These are phyloP conservation scores for Drosophila histrio DNA, from an alignment of 2,888 invertebrate species.

Conservation along the genomic window DNA sequence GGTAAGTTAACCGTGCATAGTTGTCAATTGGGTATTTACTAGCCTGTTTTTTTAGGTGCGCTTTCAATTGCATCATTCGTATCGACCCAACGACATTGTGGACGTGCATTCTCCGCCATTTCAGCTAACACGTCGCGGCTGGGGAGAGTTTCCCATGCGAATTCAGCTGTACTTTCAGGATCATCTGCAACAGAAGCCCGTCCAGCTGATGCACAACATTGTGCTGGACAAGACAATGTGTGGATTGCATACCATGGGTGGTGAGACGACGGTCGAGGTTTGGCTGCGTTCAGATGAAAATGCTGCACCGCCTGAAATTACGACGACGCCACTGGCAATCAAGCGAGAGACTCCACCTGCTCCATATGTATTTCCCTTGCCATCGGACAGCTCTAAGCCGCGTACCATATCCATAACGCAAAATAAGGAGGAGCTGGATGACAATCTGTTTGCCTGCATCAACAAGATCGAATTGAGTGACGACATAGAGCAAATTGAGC, in stretches of 20 bases:
- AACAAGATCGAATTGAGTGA: conserved; percentile 80
- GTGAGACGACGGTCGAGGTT: conserved; percentile 91
- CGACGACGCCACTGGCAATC: background rate
- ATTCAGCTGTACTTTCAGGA: conserved; percentile 91
- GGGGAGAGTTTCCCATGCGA: conserved; percentile 95
- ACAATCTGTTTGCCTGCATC: conserved; percentile 80
- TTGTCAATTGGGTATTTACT: fast-evolving
- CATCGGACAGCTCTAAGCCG: conserved; percentile 37
- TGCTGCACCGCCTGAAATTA: background rate
- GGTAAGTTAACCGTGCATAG: conserved; percentile 83
- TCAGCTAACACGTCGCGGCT: conserved; percentile 93
- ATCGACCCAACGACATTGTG: conserved; percentile 93
- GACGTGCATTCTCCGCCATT: conserved; percentile 92
- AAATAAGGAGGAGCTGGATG: conserved; percentile 77
- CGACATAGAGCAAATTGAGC: conserved; percentile 84
- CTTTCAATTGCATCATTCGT: conserved; percentile 93
- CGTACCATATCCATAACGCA: conserved; percentile 65
- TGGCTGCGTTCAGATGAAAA: conserved; percentile 85
- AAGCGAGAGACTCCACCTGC: conserved; percentile 11
- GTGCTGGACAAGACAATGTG: conserved; percentile 92
- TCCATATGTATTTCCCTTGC: background rate
- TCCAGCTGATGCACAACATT: conserved; percentile 91
- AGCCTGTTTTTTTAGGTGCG: conserved; percentile 78
- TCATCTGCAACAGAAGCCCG: conserved; percentile 90
- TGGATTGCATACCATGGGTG: conserved; percentile 92